phyloP scores from a whole-genome alignment of 2,797 vertebrate genomes.

The Microctenopoma lineatum region DNA sequence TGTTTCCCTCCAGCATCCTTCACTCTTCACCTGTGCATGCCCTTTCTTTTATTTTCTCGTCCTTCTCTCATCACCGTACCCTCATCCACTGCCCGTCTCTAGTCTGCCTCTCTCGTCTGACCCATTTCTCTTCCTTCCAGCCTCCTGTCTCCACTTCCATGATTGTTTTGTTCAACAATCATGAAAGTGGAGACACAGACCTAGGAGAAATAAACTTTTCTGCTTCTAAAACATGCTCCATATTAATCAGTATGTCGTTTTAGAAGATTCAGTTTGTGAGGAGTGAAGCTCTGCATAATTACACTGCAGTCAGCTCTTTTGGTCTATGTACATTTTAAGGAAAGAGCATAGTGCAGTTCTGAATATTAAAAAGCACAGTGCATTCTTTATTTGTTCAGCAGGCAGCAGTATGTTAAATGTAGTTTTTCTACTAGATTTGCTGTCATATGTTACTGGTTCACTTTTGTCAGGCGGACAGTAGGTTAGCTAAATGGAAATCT shows the following conservation, averaged over 20 bases:
- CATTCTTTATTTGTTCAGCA: no score
- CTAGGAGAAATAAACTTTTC: background rate
- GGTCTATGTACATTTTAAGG: no score
- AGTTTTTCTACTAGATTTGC: no score
- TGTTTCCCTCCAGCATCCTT: constrained; percentile 7
- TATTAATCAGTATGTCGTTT: background rate
- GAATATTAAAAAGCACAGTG: no score
- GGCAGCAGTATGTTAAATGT: no score
- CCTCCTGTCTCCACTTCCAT: background rate
- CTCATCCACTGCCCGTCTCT: background rate
- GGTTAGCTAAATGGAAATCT: background rate
- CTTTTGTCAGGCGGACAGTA: background rate
- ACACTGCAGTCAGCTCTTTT: no score
- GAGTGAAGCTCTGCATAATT: no score
- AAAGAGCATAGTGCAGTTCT: no score
- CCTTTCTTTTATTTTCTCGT: background rate
- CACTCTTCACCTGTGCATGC: constrained; percentile 3
- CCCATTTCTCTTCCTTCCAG: background rate
- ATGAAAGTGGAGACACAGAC: no score
- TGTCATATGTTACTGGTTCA: no score
- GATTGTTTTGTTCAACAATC: background rate
- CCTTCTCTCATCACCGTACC: background rate
- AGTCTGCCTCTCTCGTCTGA: background rate
- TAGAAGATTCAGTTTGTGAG: background rate
- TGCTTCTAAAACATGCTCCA: background rate